Evolutionary conservation across 2,888 invertebrate species (phyloP).

Genomic region (Dryadula phaetusa): DNA sequence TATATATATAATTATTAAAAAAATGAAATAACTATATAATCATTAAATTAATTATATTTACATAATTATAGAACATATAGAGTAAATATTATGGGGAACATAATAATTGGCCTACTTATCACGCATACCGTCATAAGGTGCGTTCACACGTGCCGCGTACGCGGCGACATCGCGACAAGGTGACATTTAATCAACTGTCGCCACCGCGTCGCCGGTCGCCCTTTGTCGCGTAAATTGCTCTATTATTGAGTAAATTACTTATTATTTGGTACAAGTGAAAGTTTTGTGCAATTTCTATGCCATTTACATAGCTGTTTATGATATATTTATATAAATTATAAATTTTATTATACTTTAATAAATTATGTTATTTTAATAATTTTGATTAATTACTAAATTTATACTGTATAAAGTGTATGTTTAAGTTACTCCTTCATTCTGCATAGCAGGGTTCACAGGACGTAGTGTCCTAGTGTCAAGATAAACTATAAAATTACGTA

Average conservation of each 20-base stretch:
- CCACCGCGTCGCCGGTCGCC: conserved; percentile 39
- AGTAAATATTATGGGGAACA: neutral
- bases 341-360: too few relatives aligned
- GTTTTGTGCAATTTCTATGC: conserved; percentile 1
- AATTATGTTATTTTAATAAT: too few relatives aligned
- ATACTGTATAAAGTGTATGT: too few relatives aligned
- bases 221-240: conserved; percentile 55
- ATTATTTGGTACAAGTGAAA: conserved; percentile 17
- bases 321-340: too few relatives aligned
- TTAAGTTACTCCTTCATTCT: too few relatives aligned
- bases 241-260: conserved; percentile 50
- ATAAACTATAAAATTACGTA: neutral
- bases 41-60: neutral
- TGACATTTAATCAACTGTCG: conserved; percentile 55
- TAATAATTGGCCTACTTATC: neutral
- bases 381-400: too few relatives aligned
- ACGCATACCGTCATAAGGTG: conserved; percentile 51
- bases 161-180: conserved; percentile 56
- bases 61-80: neutral
- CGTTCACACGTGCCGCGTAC: conserved; percentile 53
- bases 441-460: too few relatives aligned
- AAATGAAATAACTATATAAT: neutral
- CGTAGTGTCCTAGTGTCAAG: too few relatives aligned
- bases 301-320: neutral
- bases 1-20: neutral